Conservation (phyloP, 2,888 invertebrate genomes). For the Mechanitis mazaeus region DNA sequence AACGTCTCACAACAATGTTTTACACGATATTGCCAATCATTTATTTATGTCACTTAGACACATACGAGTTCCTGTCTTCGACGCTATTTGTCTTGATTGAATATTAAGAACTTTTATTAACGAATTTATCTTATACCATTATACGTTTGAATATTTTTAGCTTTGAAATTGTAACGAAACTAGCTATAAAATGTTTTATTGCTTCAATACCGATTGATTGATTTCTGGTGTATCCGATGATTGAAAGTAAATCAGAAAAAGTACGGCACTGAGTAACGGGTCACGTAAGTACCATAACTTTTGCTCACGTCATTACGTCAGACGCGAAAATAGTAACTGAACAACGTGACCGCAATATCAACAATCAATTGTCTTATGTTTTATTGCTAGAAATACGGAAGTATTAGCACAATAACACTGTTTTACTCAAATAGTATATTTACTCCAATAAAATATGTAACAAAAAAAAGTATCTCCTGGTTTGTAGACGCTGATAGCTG, state of each 20-base stretch:
- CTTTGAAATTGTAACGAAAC: background rate
- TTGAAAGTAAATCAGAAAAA: conserved; percentile 26
- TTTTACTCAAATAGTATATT: conserved; percentile 39
- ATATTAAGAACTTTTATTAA: conserved; percentile 32
- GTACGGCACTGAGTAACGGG: conserved; percentile 51
- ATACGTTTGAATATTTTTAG: conserved; percentile 11
- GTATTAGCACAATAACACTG: conserved; percentile 42
- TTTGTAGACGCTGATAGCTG: no score
- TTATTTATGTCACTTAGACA: conserved; percentile 34
- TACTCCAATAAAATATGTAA: conserved; percentile 8
- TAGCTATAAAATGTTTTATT: background rate
- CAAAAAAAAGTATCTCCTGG: no score
- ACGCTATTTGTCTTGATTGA: conserved; percentile 37
- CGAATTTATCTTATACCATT: conserved; percentile 26
- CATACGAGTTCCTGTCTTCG: conserved; percentile 30
- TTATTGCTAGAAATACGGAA: conserved; percentile 53
- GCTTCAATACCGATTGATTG: conserved; percentile 6
- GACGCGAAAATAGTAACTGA: conserved; percentile 75
- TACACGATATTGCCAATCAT: conserved; percentile 38
- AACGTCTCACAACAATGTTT: conserved; percentile 35
- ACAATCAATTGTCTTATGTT: conserved; percentile 71
- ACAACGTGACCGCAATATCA: conserved; percentile 73
- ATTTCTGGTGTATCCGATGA: conserved; percentile 13
- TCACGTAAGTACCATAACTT: conserved; percentile 72
- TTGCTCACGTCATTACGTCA: conserved; percentile 73